Conservation (phyloP, 1,140 invertebrate genomes). For the Helicoverpa zea region DNA sequence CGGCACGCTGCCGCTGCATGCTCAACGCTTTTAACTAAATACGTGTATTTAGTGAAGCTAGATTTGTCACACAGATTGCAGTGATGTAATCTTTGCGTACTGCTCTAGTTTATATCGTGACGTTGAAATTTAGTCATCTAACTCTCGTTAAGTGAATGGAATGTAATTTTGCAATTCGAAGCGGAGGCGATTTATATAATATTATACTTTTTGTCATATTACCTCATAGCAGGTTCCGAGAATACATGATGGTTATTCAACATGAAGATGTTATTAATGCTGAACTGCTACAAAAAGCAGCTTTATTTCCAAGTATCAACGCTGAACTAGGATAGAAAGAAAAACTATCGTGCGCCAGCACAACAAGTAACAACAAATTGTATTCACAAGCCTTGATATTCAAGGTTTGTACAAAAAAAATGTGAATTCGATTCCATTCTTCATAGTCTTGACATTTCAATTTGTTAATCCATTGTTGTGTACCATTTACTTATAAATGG, state of each 20-base stretch:
- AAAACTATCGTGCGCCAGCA: neutral
- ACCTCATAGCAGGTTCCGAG: conserved; percentile 4
- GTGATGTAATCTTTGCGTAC: neutral
- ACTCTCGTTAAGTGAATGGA: neutral
- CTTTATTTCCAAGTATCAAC: neutral
- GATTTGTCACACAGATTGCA: neutral
- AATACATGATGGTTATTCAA: conserved; percentile 8
- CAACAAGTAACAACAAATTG: neutral
- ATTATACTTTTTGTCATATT: conserved; percentile 9
- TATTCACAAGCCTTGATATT: conserved; percentile 26
- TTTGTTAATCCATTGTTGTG: conserved; percentile 48
- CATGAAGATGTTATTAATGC: neutral
- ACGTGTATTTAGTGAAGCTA: neutral
- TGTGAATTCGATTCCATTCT: conserved; percentile 35
- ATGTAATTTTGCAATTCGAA: neutral
- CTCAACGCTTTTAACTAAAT: neutral
- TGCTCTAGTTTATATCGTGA: neutral
- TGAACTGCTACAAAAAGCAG: neutral
- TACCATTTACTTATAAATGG: conserved; percentile 39
- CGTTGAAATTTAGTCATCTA: neutral
- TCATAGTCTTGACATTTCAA: conserved; percentile 44
- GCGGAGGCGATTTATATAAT: neutral
- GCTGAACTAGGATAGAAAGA: neutral
- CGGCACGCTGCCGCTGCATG: neutral
- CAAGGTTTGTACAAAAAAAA: conserved; percentile 35